Evolutionary conservation across 2,113 vertebrate species (phyloP).

Genomic region (Phalacrocorax brasilianus): DNA sequence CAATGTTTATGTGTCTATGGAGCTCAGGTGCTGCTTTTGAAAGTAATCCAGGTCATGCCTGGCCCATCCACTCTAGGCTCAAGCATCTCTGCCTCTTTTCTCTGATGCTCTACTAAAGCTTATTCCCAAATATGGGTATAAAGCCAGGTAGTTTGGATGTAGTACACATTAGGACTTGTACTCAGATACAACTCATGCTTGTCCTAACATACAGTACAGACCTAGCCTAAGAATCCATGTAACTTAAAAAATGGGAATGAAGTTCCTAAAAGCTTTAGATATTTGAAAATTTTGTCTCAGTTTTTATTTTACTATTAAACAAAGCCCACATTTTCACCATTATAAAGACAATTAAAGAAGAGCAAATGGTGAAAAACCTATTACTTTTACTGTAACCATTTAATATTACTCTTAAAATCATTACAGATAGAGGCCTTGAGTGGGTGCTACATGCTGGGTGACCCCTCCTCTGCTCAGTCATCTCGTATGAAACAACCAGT

Average conservation of each 20-base stretch:
- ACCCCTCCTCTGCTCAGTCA: not conserved
- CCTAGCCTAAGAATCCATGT: not conserved
- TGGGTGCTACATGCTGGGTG: not conserved
- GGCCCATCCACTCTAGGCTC: not conserved
- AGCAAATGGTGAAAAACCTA: not conserved
- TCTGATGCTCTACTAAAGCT: not conserved
- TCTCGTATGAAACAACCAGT: not conserved
- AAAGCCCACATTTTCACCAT: not conserved
- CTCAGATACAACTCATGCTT: not conserved
- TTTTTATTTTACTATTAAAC: not conserved
- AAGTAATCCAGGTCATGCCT: not conserved
- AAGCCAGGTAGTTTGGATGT: not conserved
- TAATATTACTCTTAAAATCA: not conserved
- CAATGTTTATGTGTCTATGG: not conserved
- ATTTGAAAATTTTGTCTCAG: not conserved
- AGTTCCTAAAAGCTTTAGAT: not conserved
- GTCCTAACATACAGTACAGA: not conserved
- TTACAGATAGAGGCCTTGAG: not conserved
- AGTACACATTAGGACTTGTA: not conserved
- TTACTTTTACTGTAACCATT: not conserved
- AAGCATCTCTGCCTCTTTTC: not conserved
- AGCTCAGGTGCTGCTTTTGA: not conserved
- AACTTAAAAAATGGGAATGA: not conserved
- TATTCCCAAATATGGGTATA: not conserved
- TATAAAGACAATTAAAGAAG: not conserved